Conservation (phyloP, 2,113 vertebrate species). For the Callorhinus ursinus region DNA sequence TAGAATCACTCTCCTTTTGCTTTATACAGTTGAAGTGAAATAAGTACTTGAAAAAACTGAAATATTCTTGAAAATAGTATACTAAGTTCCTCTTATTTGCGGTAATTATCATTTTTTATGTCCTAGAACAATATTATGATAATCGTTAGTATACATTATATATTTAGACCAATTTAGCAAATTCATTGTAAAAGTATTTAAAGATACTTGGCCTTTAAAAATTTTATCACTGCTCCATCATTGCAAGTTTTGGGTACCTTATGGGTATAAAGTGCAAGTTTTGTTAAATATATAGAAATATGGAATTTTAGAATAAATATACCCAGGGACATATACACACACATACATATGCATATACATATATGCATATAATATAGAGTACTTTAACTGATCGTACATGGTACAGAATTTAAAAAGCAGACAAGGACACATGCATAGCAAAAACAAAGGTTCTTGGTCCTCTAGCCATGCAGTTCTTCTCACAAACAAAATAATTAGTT, state of each 20-base stretch:
- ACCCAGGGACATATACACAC: neutral
- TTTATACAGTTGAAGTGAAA: neutral
- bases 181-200: neutral
- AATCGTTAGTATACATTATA: neutral
- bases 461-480: neutral
- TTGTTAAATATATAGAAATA: neutral
- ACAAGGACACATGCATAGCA: neutral
- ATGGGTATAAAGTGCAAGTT: neutral
- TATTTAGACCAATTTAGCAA: neutral
- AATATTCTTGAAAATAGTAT: neutral
- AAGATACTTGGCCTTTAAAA: neutral
- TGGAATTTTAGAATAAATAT: neutral
- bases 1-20: neutral
- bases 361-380: neutral
- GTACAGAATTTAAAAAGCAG: neutral
- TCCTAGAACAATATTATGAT: neutral
- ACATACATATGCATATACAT: neutral
- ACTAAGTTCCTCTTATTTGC: neutral
- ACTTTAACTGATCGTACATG: neutral
- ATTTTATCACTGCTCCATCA: neutral
- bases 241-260: neutral
- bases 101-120: neutral
- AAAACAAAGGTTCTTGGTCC: neutral
- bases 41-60: neutral
- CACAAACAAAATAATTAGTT: neutral